Evolutionary conservation across 2,888 invertebrate species (phyloP).

Genomic region (Himalopsyche anomala): DNA sequence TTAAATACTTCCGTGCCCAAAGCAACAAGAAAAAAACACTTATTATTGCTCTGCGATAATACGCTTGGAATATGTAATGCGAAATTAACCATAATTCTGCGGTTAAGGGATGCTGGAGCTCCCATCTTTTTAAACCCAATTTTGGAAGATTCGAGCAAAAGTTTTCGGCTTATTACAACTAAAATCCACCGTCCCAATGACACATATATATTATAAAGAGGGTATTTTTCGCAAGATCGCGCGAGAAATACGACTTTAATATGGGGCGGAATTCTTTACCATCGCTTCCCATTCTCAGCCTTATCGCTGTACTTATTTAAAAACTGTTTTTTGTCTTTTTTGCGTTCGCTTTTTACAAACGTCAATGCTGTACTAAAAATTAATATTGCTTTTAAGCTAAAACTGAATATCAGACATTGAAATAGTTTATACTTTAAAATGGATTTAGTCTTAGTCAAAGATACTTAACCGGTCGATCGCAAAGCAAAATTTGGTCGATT

Average conservation of each 20-base stretch:
- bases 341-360: no score
- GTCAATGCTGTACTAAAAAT: no score
- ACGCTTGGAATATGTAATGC: constrained; percentile 3
- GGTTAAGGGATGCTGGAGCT: background rate
- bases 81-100: constrained; percentile 30
- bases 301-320: constrained; percentile 10
- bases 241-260: constrained; percentile 37
- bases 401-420: no score
- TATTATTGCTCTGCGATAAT: constrained; percentile 38
- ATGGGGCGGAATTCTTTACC: constrained; percentile 5
- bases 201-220: constrained; percentile 39
- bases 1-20: background rate
- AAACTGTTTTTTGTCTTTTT: background rate
- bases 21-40: background rate
- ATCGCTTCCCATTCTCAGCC: background rate
- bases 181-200: background rate
- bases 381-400: no score
- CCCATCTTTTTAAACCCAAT: background rate
- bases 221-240: constrained; percentile 18
- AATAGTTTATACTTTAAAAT: no score
- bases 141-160: background rate
- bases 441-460: no score
- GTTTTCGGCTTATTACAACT: constrained; percentile 24
- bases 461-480: no score
- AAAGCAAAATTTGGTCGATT: no score